Evolutionary conservation across 2,888 invertebrate genomes (phyloP).

Genomic region (Gastrophysa polygoni): DNA sequence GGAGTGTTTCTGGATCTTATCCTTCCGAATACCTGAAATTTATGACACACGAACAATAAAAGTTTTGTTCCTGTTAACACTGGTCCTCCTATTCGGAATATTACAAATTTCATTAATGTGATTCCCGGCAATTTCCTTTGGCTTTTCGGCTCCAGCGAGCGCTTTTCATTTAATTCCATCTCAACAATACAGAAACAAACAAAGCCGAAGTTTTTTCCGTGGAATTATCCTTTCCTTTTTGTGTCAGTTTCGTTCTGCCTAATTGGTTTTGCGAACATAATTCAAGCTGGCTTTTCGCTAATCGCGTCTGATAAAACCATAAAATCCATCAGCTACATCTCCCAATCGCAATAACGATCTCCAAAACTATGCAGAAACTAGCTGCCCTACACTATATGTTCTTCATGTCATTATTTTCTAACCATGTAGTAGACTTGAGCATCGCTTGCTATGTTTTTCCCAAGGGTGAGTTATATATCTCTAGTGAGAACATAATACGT

Average conservation of each 20-base stretch:
- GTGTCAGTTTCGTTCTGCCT: not conserved
- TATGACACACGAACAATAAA: conserved; percentile 29
- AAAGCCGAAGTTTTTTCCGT: conserved; percentile 3
- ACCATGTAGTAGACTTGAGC: conserved; percentile 29
- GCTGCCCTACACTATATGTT: conserved; percentile 26
- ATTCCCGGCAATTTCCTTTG: conserved; percentile 15
- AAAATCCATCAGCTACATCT: conserved; percentile 3
- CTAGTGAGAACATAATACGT: conserved; percentile 14
- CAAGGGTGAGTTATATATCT: conserved; percentile 46
- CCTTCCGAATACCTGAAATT: conserved; percentile 41
- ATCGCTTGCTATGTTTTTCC: conserved; percentile 62
- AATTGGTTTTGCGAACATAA: not conserved
- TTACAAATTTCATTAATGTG: conserved; percentile 15
- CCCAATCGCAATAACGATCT: not conserved
- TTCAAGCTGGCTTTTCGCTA: not conserved
- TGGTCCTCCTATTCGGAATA: conserved; percentile 10
- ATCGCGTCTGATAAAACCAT: not conserved
- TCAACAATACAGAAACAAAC: conserved; percentile 9
- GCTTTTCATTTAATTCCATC: conserved; percentile 2
- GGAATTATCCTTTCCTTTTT: conserved; percentile 3
- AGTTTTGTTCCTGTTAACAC: conserved; percentile 18
- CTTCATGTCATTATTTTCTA: conserved; percentile 26
- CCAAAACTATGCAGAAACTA: conserved; percentile 25
- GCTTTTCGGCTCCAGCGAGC: conserved; percentile 6
- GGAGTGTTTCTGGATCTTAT: conserved; percentile 47